These are phyloP conservation scores for Dione vanillae DNA, from an alignment of 2,888 invertebrate species.

Conservation along the genomic window DNA sequence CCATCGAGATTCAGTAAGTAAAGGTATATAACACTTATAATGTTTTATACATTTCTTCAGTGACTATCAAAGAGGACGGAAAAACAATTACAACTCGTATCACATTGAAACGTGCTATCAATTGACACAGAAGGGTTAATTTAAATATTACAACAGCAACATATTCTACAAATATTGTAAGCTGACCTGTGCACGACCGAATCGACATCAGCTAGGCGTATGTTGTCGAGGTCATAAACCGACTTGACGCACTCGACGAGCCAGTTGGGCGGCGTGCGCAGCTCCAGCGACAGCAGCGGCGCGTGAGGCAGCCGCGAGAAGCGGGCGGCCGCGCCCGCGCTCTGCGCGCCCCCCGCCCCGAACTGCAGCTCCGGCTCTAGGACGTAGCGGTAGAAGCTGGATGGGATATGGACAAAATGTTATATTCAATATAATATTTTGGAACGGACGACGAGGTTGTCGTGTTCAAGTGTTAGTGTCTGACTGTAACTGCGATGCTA, in stretches of 20 bases:
- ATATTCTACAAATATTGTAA: too few species aligned
- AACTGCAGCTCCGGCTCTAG: conserved; percentile 95
- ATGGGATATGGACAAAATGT: not conserved
- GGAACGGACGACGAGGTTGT: too few species aligned
- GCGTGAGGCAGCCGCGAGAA: conserved; percentile 96
- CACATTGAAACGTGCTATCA: too few species aligned
- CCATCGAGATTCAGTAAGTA: too few species aligned
- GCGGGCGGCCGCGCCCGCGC: conserved; percentile 91
- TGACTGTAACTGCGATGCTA: too few species aligned
- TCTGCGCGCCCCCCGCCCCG: conserved; percentile 86
- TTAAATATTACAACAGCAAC: not conserved
- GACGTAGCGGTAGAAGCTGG: conserved; percentile 98
- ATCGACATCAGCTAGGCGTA: conserved; percentile 96
- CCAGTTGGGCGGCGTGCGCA: conserved; percentile 97
- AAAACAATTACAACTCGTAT: too few species aligned
- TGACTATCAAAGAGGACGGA: too few species aligned
- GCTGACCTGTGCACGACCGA: conserved; percentile 91
- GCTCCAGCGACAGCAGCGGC: conserved; percentile 92
- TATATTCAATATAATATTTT: too few species aligned
- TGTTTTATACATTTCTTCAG: too few species aligned
- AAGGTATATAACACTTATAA: too few species aligned
- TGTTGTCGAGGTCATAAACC: conserved; percentile 98
- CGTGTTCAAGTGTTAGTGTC: too few species aligned
- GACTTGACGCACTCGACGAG: conserved; percentile 96
- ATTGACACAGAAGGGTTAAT: too few species aligned